Conservation (phyloP, 2,888 invertebrate species). For the Drosophila mimetica region DNA sequence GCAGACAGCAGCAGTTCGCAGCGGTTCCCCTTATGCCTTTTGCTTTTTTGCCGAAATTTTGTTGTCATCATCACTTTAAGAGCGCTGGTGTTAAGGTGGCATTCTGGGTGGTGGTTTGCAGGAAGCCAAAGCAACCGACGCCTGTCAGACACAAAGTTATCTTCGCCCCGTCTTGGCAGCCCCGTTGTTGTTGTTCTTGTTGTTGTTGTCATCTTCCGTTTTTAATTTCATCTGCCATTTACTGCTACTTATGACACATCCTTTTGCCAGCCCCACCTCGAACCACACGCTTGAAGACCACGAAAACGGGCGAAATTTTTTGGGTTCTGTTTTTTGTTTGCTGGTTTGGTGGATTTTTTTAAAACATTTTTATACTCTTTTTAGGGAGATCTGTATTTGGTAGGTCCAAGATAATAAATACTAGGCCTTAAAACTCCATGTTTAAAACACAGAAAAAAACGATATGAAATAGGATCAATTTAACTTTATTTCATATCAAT, state of each 20-base stretch:
- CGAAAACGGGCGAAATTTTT: slow-evolving; percentile 15
- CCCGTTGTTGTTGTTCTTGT: slow-evolving; percentile 53
- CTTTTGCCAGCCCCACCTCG: slow-evolving; percentile 47
- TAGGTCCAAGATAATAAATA: neutral
- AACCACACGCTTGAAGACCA: slow-evolving; percentile 11
- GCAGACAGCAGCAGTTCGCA: slow-evolving; percentile 44
- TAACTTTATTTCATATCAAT: too few relatives aligned
- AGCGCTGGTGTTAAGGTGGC: slow-evolving; percentile 38
- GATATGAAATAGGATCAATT: too few relatives aligned
- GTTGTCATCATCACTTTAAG: slow-evolving; percentile 77
- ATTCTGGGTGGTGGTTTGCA: neutral
- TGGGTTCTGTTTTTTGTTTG: slow-evolving; percentile 1
- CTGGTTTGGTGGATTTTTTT: neutral
- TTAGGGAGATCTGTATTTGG: neutral
- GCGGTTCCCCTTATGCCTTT: slow-evolving; percentile 15
- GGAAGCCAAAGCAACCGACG: slow-evolving; percentile 41
- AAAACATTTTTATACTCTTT: neutral
- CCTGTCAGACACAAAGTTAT: slow-evolving; percentile 77
- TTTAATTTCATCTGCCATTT: slow-evolving; percentile 81
- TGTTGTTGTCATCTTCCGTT: slow-evolving; percentile 71
- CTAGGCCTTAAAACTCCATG: too few relatives aligned
- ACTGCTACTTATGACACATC: slow-evolving; percentile 80
- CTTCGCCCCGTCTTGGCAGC: slow-evolving; percentile 47
- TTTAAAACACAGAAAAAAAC: too few relatives aligned
- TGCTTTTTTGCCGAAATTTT: slow-evolving; percentile 63